Conservation (phyloP, 2,888 invertebrate species). For the Drosophila prolongata region DNA sequence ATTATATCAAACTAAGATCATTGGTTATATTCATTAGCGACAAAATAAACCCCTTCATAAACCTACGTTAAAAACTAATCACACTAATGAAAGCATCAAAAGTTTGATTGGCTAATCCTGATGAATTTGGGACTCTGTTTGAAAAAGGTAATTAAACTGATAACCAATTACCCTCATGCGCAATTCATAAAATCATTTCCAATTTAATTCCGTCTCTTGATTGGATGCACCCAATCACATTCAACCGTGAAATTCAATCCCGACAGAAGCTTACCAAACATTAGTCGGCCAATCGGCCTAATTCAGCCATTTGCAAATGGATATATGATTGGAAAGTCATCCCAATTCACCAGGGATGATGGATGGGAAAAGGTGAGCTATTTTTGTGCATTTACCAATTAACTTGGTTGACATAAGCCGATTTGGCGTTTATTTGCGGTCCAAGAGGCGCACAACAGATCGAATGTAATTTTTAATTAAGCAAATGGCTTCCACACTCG, state of each 20-base stretch:
- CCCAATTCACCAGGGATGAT: not conserved
- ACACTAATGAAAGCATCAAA: not conserved
- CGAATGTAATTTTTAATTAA: slow-evolving; percentile 53
- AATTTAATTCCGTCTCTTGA: slow-evolving; percentile 6
- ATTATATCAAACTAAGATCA: not conserved
- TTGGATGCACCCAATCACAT: slow-evolving; percentile 23
- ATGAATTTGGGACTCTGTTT: not conserved
- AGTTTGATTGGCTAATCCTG: not conserved
- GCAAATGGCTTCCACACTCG: slow-evolving; percentile 34
- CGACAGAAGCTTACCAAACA: slow-evolving; percentile 19
- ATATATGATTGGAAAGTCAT: slow-evolving; percentile 21
- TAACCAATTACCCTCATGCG: not conserved
- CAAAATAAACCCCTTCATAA: too few species aligned
- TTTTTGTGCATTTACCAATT: slow-evolving; percentile 57
- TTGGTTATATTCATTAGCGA: not conserved
- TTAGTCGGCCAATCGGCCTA: slow-evolving; percentile 25
- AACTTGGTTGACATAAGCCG: slow-evolving; percentile 64
- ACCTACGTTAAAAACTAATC: not conserved
- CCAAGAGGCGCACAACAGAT: slow-evolving; percentile 42
- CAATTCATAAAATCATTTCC: not conserved
- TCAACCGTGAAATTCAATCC: slow-evolving; percentile 25
- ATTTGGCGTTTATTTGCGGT: slow-evolving; percentile 39
- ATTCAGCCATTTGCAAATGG: slow-evolving; percentile 16
- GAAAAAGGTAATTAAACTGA: not conserved
- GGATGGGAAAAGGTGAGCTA: slow-evolving; percentile 7